These are phyloP conservation scores for Ceuthmochares aereus DNA, from an alignment of 2,113 vertebrate species.

Conservation along the genomic window DNA sequence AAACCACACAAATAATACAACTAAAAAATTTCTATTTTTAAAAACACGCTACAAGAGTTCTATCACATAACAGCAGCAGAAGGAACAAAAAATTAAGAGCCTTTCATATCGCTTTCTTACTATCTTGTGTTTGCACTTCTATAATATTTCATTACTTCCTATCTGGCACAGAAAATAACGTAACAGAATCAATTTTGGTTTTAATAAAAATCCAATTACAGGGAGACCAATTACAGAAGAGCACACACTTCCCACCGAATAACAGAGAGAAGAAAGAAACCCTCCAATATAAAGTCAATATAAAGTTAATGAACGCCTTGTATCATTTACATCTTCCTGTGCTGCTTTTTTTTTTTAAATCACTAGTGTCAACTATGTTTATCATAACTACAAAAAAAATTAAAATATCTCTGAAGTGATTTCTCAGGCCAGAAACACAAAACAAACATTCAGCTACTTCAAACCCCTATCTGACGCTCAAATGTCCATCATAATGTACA, in stretches of 20 bases:
- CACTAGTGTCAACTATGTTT: not conserved
- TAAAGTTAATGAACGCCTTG: not conserved
- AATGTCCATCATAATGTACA: fast-evolving
- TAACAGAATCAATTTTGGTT: not conserved
- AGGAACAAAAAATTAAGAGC: not conserved
- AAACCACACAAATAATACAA: not conserved
- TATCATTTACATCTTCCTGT: not conserved
- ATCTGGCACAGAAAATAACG: not conserved
- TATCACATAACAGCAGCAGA: not conserved
- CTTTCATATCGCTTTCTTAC: not conserved
- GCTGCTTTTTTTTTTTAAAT: not conserved
- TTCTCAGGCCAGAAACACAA: not conserved
- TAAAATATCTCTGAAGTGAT: not conserved
- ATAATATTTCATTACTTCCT: not conserved
- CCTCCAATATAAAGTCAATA: not conserved
- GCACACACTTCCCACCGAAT: not conserved
- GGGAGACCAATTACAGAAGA: not conserved
- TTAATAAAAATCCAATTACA: not conserved
- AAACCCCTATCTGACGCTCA: not conserved
- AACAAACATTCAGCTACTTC: not conserved
- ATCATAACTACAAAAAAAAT: not conserved
- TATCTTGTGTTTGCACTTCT: not conserved
- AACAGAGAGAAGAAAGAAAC: not conserved
- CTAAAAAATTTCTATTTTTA: not conserved
- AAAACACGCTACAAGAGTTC: not conserved